A percentile compares a stretch with the other conserved stretches of the same genome.
These are phyloP conservation scores for Platynereis dumerilii DNA, from an alignment of 2,888 invertebrate genomes.

Conservation along the genomic window DNA sequence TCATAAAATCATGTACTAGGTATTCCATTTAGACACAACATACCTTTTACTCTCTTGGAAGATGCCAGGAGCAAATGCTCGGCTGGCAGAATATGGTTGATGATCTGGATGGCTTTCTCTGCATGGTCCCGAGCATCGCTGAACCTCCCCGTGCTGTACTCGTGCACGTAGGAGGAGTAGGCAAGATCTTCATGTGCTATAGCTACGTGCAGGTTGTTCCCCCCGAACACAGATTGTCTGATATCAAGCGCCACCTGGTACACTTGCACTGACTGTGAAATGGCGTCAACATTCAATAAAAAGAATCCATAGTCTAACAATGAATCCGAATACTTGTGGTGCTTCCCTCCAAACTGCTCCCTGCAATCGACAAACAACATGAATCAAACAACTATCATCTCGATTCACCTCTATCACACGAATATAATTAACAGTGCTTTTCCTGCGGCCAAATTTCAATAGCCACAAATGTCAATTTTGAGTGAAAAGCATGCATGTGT, in stretches of 20 bases:
- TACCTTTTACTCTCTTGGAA: constrained; percentile 82
- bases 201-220: constrained; percentile 85
- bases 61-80: constrained; percentile 87
- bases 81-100: constrained; percentile 79
- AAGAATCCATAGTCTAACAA: constrained; percentile 90
- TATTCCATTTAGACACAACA: constrained; percentile 9
- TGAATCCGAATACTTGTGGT: constrained; percentile 84
- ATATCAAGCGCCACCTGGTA: constrained; percentile 77
- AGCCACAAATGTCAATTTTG: too few species aligned
- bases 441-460: too few species aligned
- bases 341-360: constrained; percentile 67
- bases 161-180: constrained; percentile 89
- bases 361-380: constrained; percentile 48
- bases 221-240: constrained; percentile 79
- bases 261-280: constrained; percentile 82
- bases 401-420: too few species aligned
- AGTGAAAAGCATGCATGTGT: too few species aligned
- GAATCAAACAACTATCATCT: neutral
- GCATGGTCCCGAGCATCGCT: constrained; percentile 82
- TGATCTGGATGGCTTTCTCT: constrained; percentile 81
- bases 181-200: constrained; percentile 90
- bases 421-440: too few species aligned
- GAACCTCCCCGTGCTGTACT: constrained; percentile 89
- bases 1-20: too few species aligned
- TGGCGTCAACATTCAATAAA: constrained; percentile 85